These are phyloP conservation scores for Philereme vetulata DNA, from an alignment of 2,888 invertebrate species.

Conservation along the genomic window DNA sequence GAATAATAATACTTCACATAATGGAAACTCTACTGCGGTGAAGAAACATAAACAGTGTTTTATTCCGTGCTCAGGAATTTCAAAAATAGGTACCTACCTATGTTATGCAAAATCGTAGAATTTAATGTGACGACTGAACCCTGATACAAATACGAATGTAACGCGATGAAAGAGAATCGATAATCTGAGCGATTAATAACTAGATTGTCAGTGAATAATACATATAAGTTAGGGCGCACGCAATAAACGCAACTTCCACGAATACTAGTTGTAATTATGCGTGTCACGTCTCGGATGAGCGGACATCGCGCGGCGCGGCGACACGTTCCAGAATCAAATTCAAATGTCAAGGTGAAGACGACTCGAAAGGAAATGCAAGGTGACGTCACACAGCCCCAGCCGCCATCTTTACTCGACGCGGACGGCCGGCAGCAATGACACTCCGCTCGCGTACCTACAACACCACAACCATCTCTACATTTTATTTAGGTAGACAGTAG, in stretches of 20 bases:
- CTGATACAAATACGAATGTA: neutral
- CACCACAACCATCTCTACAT: constrained; percentile 42
- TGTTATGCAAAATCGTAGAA: constrained; percentile 13
- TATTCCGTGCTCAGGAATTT: constrained; percentile 18
- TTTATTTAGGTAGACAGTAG: constrained; percentile 58
- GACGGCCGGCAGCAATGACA: constrained; percentile 44
- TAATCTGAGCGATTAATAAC: constrained; percentile 1
- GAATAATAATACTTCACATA: constrained; percentile 15
- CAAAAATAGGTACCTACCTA: too few species aligned
- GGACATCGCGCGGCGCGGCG: constrained; percentile 57
- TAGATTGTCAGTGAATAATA: constrained; percentile 2
- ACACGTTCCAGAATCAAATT: constrained; percentile 75
- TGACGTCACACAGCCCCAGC: constrained; percentile 72
- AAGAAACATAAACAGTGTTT: constrained; percentile 32
- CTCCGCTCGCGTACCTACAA: constrained; percentile 43
- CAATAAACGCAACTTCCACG: constrained; percentile 17
- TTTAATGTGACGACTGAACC: constrained; percentile 13
- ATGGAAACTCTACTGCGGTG: constrained; percentile 18
- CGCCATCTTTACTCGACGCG: constrained; percentile 62
- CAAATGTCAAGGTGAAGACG: constrained; percentile 80
- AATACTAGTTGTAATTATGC: constrained; percentile 52
- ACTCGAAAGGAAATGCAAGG: constrained; percentile 75
- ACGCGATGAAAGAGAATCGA: neutral
- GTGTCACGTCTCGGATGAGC: constrained; percentile 59
- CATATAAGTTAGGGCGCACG: neutral